Percentiles rank a stretch among this genome's conserved stretches.
Conservation (phyloP, 2,797 vertebrate species). For the Microcaecilia unicolor region DNA sequence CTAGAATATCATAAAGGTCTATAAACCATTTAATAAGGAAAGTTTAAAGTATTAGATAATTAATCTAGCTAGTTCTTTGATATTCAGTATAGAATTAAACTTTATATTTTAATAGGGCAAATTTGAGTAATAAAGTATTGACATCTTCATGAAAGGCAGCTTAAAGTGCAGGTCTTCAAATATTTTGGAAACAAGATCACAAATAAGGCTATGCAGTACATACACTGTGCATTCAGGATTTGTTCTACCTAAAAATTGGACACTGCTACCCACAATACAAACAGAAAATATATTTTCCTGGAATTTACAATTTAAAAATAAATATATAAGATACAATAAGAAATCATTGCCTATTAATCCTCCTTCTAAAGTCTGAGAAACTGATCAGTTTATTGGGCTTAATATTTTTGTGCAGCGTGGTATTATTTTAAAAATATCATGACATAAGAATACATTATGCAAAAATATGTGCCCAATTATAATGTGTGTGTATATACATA, state of each 20-base stretch:
- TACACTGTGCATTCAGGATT: slow-evolving; percentile 2
- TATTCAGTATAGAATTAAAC: too few species aligned
- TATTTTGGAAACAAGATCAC: slow-evolving; percentile 29
- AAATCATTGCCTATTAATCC: slow-evolving; percentile 31
- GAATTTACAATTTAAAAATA: slow-evolving; percentile 39
- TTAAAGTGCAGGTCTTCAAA: too few species aligned
- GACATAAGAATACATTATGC: slow-evolving; percentile 26
- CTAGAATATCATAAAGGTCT: too few species aligned
- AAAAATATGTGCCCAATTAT: slow-evolving; percentile 35
- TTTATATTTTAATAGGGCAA: too few species aligned
- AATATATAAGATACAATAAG: slow-evolving; percentile 50
- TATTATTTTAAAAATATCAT: slow-evolving; percentile 15
- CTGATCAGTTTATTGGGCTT: slow-evolving; percentile 25
- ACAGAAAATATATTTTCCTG: slow-evolving; percentile 48
- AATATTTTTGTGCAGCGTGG: slow-evolving; percentile 12
- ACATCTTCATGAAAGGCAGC: too few species aligned
- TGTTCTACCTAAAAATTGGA: slow-evolving; percentile 25
- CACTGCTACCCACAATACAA: slow-evolving; percentile 35
- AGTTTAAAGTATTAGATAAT: too few species aligned
- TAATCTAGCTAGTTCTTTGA: too few species aligned
- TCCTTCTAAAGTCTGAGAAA: slow-evolving; percentile 22
- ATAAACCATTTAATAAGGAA: too few species aligned
- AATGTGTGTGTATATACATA: too few species aligned
- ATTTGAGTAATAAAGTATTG: too few species aligned
- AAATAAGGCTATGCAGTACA: slow-evolving; percentile 14